Percentiles rank a stretch among this genome's conserved stretches.
These are phyloP conservation scores for Ptiloglossa arizonensis DNA, from an alignment of 1,140 invertebrate species.

Conservation along the genomic window DNA sequence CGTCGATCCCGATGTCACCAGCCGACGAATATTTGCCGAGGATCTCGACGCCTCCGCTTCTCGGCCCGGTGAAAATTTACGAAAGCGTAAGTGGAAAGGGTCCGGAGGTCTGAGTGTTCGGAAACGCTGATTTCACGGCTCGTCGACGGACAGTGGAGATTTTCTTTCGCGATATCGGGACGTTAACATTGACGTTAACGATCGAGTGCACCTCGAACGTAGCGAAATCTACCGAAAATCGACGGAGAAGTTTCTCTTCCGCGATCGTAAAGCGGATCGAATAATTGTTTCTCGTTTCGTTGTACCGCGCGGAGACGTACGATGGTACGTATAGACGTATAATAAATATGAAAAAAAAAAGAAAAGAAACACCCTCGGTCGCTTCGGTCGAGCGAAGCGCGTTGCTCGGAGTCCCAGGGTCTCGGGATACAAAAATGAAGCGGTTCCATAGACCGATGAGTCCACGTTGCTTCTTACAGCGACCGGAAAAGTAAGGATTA, in stretches of 20 bases:
- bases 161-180: background rate
- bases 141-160: background rate
- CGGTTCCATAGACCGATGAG: background rate
- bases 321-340: too few relatives aligned
- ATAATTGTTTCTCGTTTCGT: background rate
- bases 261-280: too few relatives aligned
- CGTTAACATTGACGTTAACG: background rate
- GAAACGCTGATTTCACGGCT: background rate
- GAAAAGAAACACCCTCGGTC: too few relatives aligned
- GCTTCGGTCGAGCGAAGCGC: background rate
- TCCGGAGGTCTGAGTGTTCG: background rate
- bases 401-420: background rate
- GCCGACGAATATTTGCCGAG: background rate
- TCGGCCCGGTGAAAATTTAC: background rate
- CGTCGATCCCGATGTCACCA: too few relatives aligned
- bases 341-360: too few relatives aligned
- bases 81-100: background rate
- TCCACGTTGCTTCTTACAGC: slow-evolving; percentile 4
- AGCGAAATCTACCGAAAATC: too few relatives aligned
- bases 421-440: background rate
- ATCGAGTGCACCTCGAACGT: background rate
- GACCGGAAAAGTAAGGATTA: slow-evolving; percentile 6
- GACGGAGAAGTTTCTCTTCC: background rate
- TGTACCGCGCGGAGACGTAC: too few relatives aligned
- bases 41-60: background rate